Percentiles rank a stretch among this genome's conserved stretches.
phyloP scores from a whole-genome alignment of 2,888 invertebrate species.

The Drosophila tanythrix region DNA sequence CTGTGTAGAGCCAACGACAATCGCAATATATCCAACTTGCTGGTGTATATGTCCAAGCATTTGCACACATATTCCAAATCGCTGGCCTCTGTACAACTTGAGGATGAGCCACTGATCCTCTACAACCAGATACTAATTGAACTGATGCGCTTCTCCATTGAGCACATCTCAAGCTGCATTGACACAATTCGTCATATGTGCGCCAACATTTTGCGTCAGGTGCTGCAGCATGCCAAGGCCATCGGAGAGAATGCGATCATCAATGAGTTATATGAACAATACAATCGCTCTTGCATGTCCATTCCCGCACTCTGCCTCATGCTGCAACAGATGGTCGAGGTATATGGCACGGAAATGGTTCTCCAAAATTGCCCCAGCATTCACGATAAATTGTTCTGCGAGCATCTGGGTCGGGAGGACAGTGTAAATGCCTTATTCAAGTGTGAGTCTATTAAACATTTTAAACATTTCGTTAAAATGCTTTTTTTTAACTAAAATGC shows the following conservation, averaged over 20 bases:
- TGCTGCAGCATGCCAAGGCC: conserved; percentile 83
- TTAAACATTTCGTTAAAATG: too few species aligned
- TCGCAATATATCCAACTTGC: conserved; percentile 70
- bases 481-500: not conserved
- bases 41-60: conserved; percentile 78
- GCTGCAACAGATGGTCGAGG: conserved; percentile 71
- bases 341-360: conserved; percentile 71
- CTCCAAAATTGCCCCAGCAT: conserved; percentile 66
- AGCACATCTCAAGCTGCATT: conserved; percentile 88
- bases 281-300: conserved; percentile 50
- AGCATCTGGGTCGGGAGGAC: conserved; percentile 69
- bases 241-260: conserved; percentile 60
- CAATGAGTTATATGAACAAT: conserved; percentile 71
- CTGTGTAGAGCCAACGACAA: conserved; percentile 59
- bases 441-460: not conserved
- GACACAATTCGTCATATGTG: conserved; percentile 88
- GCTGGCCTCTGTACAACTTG: not conserved
- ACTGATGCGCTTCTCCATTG: conserved; percentile 86
- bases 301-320: conserved; percentile 72
- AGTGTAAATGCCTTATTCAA: not conserved
- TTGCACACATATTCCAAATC: conserved; percentile 67
- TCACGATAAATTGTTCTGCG: conserved; percentile 38
- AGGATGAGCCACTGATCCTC: not conserved
- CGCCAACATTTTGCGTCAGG: conserved; percentile 85
- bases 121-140: conserved; percentile 73